phyloP scores from a whole-genome alignment of 2,888 invertebrate genomes.

The Horisme vitalbata region DNA sequence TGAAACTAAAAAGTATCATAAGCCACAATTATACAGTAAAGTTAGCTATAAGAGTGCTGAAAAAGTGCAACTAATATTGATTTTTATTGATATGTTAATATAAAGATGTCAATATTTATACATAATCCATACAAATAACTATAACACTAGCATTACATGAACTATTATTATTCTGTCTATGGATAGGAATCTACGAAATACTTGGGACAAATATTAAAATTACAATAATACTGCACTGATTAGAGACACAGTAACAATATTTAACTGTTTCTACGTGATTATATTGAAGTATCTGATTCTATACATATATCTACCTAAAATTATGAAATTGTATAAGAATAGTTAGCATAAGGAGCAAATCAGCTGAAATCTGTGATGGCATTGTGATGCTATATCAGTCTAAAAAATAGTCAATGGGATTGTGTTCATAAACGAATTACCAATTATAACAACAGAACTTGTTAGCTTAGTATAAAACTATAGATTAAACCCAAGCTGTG shows the following conservation, averaged over 20 bases:
- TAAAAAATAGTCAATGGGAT: constrained; percentile 45
- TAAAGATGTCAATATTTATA: constrained; percentile 22
- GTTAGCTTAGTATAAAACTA: constrained; percentile 32
- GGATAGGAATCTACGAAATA: constrained; percentile 57
- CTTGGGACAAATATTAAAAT: constrained; percentile 53
- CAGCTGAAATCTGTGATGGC: constrained; percentile 62
- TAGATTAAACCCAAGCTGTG: constrained; percentile 58
- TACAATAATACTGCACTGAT: constrained; percentile 67
- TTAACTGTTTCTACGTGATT: constrained; percentile 28
- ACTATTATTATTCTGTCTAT: constrained; percentile 55
- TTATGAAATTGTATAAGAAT: constrained; percentile 45
- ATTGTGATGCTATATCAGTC: constrained; percentile 69
- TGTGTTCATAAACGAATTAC: constrained; percentile 46
- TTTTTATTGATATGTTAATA: constrained; percentile 33
- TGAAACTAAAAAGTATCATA: constrained; percentile 17
- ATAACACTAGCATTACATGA: constrained; percentile 50
- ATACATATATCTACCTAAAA: constrained; percentile 43
- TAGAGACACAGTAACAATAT: constrained; percentile 59
- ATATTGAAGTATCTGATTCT: constrained; percentile 50
- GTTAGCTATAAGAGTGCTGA: constrained; percentile 12
- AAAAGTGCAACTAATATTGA: constrained; percentile 32
- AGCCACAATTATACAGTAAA: constrained; percentile 11
- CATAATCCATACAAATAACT: constrained; percentile 48
- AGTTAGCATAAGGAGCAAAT: constrained; percentile 35
- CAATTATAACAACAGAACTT: constrained; percentile 44